These are phyloP conservation scores for Cephonodes hylas DNA, from an alignment of 2,888 invertebrate species.

Conservation along the genomic window DNA sequence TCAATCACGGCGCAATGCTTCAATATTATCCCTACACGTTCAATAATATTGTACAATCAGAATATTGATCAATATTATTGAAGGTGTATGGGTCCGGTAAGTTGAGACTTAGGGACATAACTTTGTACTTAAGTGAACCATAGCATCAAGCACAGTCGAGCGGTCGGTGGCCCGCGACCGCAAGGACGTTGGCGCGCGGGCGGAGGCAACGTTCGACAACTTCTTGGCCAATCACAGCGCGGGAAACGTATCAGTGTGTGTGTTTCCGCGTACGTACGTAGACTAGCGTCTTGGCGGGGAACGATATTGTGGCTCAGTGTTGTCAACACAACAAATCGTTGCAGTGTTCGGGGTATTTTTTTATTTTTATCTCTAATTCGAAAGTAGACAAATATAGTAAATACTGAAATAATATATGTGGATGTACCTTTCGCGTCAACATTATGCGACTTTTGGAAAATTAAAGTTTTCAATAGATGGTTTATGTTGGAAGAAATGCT, in stretches of 20 bases:
- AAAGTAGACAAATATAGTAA: no score
- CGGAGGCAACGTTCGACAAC: slow-evolving; percentile 58
- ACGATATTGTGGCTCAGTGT: slow-evolving; percentile 44
- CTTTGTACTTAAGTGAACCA: slow-evolving; percentile 32
- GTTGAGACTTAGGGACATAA: slow-evolving; percentile 16
- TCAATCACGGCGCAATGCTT: no score
- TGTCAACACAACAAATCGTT: slow-evolving; percentile 28
- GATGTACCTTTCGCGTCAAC: no score
- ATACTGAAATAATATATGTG: no score
- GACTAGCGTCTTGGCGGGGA: slow-evolving; percentile 40
- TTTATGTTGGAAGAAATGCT: no score
- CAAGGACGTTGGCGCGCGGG: slow-evolving; percentile 80
- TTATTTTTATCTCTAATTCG: background rate
- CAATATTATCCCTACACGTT: no score
- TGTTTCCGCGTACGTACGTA: slow-evolving; percentile 34
- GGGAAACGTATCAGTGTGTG: slow-evolving; percentile 33
- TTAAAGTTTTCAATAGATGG: no score
- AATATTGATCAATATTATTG: no score
- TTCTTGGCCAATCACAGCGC: slow-evolving; percentile 51
- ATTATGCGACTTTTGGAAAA: no score
- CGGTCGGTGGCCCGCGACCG: slow-evolving; percentile 72
- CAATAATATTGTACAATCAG: no score
- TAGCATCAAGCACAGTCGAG: slow-evolving; percentile 43
- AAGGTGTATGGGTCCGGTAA: no score
- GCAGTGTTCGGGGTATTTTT: background rate